Conservation (phyloP, 1,140 invertebrate species). For the Neodiprion virginianus region DNA sequence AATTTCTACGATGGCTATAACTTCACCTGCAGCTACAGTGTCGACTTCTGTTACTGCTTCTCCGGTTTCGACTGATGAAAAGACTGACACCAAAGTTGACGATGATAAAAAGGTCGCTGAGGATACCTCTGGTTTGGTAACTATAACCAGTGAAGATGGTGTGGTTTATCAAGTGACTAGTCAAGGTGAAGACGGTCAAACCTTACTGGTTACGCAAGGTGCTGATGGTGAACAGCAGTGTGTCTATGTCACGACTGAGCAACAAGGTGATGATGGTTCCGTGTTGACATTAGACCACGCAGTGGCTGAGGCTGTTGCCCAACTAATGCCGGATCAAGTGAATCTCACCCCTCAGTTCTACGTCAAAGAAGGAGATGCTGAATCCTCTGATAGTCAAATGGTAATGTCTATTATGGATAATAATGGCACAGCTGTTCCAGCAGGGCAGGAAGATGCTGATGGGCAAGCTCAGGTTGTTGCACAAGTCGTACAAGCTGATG, state of each 20-base stretch:
- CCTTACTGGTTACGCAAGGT: slow-evolving; percentile 71
- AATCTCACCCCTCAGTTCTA: slow-evolving; percentile 62
- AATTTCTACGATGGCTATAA: slow-evolving; percentile 23
- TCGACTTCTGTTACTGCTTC: slow-evolving; percentile 12
- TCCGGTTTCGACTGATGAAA: slow-evolving; percentile 5
- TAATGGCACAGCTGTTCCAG: slow-evolving; percentile 36
- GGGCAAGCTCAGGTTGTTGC: slow-evolving; percentile 77
- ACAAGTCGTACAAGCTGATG: slow-evolving; percentile 81
- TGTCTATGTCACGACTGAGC: slow-evolving; percentile 72
- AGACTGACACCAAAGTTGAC: slow-evolving; percentile 35
- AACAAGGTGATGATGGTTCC: slow-evolving; percentile 67
- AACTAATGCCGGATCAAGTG: slow-evolving; percentile 59
- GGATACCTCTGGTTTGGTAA: slow-evolving; percentile 55
- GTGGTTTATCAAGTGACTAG: slow-evolving; percentile 72
- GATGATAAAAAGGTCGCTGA: slow-evolving; percentile 41
- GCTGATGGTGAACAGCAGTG: slow-evolving; percentile 76
- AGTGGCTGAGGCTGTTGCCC: slow-evolving; percentile 66
- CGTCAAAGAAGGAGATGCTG: slow-evolving; percentile 63
- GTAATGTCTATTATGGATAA: slow-evolving; percentile 62
- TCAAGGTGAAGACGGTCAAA: slow-evolving; percentile 78
- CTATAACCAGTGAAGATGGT: slow-evolving; percentile 64
- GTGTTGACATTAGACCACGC: slow-evolving; percentile 69
- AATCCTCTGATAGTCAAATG: slow-evolving; percentile 54
- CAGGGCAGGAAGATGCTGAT: slow-evolving; percentile 51
- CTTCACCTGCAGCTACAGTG: slow-evolving; percentile 11